These are phyloP conservation scores for Drosophila lacertosa DNA, from an alignment of 1,140 invertebrate genomes.

Conservation along the genomic window DNA sequence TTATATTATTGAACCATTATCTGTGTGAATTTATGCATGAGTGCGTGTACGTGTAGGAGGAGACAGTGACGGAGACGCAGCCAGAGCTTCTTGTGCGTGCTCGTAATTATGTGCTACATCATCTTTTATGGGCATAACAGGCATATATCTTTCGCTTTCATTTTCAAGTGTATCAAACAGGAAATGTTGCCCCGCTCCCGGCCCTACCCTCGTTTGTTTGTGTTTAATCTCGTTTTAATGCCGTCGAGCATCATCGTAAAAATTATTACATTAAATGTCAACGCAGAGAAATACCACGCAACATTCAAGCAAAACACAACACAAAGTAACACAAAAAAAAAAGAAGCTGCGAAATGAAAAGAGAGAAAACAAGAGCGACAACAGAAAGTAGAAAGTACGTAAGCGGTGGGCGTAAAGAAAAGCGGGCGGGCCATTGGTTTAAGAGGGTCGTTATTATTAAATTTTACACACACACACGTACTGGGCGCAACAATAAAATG, in stretches of 20 bases:
- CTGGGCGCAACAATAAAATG: conserved; percentile 65
- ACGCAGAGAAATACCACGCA: conserved; percentile 54
- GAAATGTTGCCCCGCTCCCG: conserved; percentile 36
- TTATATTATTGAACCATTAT: conserved; percentile 36
- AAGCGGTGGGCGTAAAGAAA: conserved; percentile 44
- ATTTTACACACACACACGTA: conserved; percentile 65
- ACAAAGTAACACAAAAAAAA: conserved; percentile 12
- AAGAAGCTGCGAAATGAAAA: conserved; percentile 7
- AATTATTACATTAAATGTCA: conserved; percentile 82
- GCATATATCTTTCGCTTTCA: conserved; percentile 66
- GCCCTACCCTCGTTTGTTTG: conserved; percentile 64
- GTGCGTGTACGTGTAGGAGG: conserved; percentile 16
- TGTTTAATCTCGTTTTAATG: conserved; percentile 81
- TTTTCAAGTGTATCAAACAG: conserved; percentile 75
- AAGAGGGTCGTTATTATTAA: conserved; percentile 81
- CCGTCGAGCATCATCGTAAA: conserved; percentile 80
- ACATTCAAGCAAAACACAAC: conserved; percentile 34
- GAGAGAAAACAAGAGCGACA: not conserved
- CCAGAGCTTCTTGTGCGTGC: conserved; percentile 36
- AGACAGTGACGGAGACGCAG: not conserved
- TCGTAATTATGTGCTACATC: conserved; percentile 79
- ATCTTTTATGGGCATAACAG: conserved; percentile 72
- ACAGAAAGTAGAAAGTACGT: conserved; percentile 33
- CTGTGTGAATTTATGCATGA: conserved; percentile 15
- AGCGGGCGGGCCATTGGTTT: conserved; percentile 58